Percentiles rank a stretch among this genome's conserved stretches.
phyloP scores from a whole-genome alignment of 2,888 invertebrate species.

The Monopis laevigella region DNA sequence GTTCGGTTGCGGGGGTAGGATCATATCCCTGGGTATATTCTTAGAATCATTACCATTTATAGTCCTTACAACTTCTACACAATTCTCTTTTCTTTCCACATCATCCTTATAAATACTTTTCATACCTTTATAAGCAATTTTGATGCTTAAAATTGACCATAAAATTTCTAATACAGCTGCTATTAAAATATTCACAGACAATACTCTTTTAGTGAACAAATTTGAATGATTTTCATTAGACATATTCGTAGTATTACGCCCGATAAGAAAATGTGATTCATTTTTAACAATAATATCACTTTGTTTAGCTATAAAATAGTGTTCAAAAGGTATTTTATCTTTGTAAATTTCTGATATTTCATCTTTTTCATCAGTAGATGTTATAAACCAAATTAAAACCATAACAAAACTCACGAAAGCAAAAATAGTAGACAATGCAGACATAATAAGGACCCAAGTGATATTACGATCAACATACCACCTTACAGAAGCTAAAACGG shows the following conservation, averaged over 20 bases:
- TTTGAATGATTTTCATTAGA: constrained; percentile 29
- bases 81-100: constrained; percentile 50
- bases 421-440: constrained; percentile 59
- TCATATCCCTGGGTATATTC: constrained; percentile 42
- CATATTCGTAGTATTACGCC: constrained; percentile 28
- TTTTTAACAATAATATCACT: constrained; percentile 40
- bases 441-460: constrained; percentile 29
- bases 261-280: constrained; percentile 46
- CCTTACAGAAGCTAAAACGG: constrained; percentile 68
- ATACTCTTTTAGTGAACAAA: constrained; percentile 48
- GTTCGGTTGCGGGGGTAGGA: constrained; percentile 55
- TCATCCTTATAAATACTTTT: constrained; percentile 64
- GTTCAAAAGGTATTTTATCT: constrained; percentile 46
- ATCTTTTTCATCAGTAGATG: constrained; percentile 33
- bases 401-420: constrained; percentile 51
- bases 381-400: constrained; percentile 47
- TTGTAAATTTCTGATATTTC: constrained; percentile 48
- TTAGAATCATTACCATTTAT: constrained; percentile 62
- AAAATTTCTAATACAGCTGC: constrained; percentile 65
- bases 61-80: constrained; percentile 61
- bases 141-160: constrained; percentile 70
- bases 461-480: constrained; percentile 77
- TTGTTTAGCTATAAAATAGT: constrained; percentile 43
- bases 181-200: constrained; percentile 69
- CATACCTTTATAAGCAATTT: constrained; percentile 71